Evolutionary conservation across 1,140 invertebrate genomes (phyloP).

Genomic region (Agrilus planipennis): DNA sequence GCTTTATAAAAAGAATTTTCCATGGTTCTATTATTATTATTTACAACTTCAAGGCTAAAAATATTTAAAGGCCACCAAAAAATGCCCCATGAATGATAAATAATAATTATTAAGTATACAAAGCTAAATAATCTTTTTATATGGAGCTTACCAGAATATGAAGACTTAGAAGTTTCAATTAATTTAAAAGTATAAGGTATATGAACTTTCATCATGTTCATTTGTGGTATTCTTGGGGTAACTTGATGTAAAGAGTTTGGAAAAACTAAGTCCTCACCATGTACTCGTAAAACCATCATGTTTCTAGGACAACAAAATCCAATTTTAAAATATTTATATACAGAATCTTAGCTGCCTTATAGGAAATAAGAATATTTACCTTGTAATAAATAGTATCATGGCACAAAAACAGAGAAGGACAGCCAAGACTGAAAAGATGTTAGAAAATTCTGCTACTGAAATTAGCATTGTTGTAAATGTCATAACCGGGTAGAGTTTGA

Average conservation of each 20-base stretch:
- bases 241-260: constrained; percentile 42
- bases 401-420: constrained; percentile 48
- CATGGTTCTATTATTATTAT: too few species aligned
- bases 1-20: too few species aligned
- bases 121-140: not conserved
- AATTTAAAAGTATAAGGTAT: constrained; percentile 68
- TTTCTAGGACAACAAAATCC: constrained; percentile 41
- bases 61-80: too few species aligned
- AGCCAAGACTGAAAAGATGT: constrained; percentile 46
- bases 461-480: constrained; percentile 47
- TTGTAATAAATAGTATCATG: constrained; percentile 48
- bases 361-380: constrained; percentile 31
- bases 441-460: constrained; percentile 48
- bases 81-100: too few species aligned
- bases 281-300: constrained; percentile 58
- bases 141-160: constrained; percentile 32
- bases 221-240: constrained; percentile 53
- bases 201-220: constrained; percentile 69
- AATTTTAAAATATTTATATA: not conserved
- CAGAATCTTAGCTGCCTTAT: not conserved
- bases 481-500: too few species aligned
- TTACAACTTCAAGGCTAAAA: too few species aligned
- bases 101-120: too few species aligned
- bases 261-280: constrained; percentile 56
- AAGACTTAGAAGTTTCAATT: constrained; percentile 43